Percentiles rank a stretch among this genome's conserved stretches.
Evolutionary conservation across 2,113 vertebrate species (phyloP).

Genomic region (Pipra filicauda): DNA sequence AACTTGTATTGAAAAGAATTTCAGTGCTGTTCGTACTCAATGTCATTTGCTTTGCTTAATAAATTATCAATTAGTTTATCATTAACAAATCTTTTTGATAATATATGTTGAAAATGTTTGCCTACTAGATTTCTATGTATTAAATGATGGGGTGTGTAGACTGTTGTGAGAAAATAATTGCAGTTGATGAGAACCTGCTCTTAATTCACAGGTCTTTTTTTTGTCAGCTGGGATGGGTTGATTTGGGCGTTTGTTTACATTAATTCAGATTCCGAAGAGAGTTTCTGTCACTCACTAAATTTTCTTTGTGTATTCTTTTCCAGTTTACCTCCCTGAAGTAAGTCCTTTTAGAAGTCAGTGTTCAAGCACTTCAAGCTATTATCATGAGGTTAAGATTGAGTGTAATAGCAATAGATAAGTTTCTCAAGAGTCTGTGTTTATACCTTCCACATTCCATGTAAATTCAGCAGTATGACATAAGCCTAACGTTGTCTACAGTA

Average conservation of each 20-base stretch:
- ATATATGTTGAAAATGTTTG: neutral
- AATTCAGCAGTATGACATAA: neutral
- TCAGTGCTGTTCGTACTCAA: neutral
- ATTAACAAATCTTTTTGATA: neutral
- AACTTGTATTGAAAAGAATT: neutral
- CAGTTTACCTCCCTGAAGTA: neutral
- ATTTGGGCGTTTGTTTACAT: neutral
- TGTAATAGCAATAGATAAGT: neutral
- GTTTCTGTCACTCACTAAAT: neutral
- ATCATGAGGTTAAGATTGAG: neutral
- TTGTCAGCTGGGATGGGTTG: neutral
- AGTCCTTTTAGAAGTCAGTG: neutral
- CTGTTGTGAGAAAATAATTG: neutral
- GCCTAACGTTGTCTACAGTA: neutral
- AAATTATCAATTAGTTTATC: neutral
- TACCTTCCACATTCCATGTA: neutral
- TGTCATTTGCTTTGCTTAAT: neutral
- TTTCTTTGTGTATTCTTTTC: neutral
- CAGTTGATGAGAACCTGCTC: neutral
- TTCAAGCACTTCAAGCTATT: neutral
- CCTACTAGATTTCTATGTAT: neutral
- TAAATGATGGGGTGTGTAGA: neutral
- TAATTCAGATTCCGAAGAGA: neutral
- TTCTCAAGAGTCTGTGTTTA: neutral
- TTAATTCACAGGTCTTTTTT: neutral